These are phyloP conservation scores for Lysandra coridon DNA, from an alignment of 2,888 invertebrate genomes.

Conservation along the genomic window DNA sequence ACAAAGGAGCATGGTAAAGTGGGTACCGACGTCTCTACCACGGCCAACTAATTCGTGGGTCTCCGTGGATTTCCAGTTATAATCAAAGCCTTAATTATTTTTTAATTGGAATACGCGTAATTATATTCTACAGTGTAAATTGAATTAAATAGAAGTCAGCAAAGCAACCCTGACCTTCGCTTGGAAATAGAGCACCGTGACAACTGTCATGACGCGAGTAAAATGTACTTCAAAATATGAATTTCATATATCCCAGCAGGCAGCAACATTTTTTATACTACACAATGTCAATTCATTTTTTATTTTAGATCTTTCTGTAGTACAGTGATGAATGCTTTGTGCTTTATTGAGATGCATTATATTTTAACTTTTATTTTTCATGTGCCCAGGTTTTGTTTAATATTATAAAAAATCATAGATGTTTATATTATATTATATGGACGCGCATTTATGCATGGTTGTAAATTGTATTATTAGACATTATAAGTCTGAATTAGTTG, in stretches of 20 bases:
- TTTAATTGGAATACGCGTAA: neutral
- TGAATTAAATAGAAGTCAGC: neutral
- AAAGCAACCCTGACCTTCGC: constrained; percentile 10
- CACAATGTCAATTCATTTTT: constrained; percentile 6
- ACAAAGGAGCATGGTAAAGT: neutral
- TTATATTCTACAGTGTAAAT: neutral
- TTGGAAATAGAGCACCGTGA: constrained; percentile 8
- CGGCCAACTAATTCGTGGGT: neutral
- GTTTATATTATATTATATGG: neutral
- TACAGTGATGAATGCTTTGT: constrained; percentile 8
- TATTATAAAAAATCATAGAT: neutral
- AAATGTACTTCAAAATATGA: constrained; percentile 11
- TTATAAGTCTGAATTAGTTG: neutral
- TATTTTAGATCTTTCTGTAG: neutral
- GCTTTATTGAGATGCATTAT: neutral
- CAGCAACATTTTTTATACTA: constrained; percentile 7
- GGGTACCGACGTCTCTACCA: neutral
- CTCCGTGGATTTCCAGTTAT: neutral
- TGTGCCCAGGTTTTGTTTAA: neutral
- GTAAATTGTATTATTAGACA: neutral
- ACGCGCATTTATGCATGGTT: neutral
- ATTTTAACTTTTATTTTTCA: neutral
- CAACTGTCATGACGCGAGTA: neutral
- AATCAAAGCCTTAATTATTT: neutral
- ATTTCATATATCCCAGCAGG: neutral